Evolutionary conservation across 2,113 vertebrate species (phyloP), one percentile per base, ranked within the genome.

Genomic region (Actenoides lindsayi): DNA sequence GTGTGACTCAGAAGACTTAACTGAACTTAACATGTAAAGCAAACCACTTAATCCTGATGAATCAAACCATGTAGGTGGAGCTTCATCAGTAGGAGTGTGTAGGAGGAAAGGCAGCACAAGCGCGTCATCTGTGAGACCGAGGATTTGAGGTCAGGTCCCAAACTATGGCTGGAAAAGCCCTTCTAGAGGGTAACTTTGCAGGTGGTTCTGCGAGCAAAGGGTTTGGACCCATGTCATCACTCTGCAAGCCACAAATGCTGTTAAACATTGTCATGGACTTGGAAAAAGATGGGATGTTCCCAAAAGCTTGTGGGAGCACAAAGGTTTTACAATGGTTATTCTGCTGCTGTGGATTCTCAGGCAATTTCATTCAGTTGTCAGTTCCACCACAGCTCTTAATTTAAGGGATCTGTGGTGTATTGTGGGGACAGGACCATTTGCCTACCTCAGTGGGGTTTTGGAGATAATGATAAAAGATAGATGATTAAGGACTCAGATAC

Each of bases 61-160:
- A 93, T 96, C 82, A 86, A 91, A 87, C 24, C 2, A 1, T 48
- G 80, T 90, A 78, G 93, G 86, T 84, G 65, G 88, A 94, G 83
- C 48, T 92, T 56, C 56, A 30, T 67, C 78, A 57, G 54, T 41
- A 57, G 48, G 44, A 80, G 28, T 33, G 44, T 87, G 90, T 81
- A 83, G 89, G 87, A 96, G 85, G 89, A 83, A 89, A 74, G 37
- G 51, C 84, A 94, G 42, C 19, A 2, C n/a, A 39, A 68, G 56
- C 27, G 30, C 16, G 3, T 90, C 48, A 54, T 33, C 24, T n/a
- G 27, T 10, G 5, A 78, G 41, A 64, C 51, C 70, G 16, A 14
- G 35, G 28, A 46, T 59, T 41, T 1, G 1, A 77, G 71, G 37
- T 68, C 1, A 0, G 1, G 2, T 68, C 90, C 89, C 93, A 83